Evolutionary conservation across 2,797 vertebrate genomes (phyloP).

Genomic region (Argyrosomus regius): DNA sequence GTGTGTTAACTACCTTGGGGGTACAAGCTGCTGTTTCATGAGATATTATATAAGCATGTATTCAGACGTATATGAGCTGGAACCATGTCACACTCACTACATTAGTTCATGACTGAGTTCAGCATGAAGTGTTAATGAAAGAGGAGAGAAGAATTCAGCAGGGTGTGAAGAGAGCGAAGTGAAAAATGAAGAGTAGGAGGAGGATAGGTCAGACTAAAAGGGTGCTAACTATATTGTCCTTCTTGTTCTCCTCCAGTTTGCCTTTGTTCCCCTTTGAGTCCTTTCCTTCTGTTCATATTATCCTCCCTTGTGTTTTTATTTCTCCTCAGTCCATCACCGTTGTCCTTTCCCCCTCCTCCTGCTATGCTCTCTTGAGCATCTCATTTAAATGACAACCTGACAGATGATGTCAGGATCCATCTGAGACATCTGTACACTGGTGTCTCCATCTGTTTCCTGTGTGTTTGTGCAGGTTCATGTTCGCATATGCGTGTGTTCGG

Average conservation of each 20-base stretch:
- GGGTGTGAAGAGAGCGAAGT: background rate
- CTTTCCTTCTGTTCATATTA: background rate
- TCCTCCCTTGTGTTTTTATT: background rate
- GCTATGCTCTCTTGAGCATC: constrained; percentile 1
- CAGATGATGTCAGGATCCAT: constrained; percentile 45
- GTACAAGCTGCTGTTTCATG: background rate
- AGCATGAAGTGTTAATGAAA: background rate
- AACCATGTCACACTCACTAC: background rate
- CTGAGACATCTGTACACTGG: constrained; percentile 30
- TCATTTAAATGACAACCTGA: constrained; percentile 21
- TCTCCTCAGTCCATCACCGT: background rate
- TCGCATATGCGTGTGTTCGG: constrained; percentile 16
- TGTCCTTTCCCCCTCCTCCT: background rate
- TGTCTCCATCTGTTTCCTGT: constrained; percentile 49
- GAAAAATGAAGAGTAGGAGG: background rate
- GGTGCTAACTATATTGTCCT: background rate
- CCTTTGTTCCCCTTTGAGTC: background rate
- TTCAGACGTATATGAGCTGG: background rate
- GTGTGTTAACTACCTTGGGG: background rate
- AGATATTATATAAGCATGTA: background rate
- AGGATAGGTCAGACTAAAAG: background rate
- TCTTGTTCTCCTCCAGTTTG: background rate
- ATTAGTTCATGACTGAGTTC: background rate
- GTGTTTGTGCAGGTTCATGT: constrained; percentile 17
- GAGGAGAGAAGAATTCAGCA: no score